Conservation (phyloP, 1,140 invertebrate species). For the Halictus rubicundus region DNA sequence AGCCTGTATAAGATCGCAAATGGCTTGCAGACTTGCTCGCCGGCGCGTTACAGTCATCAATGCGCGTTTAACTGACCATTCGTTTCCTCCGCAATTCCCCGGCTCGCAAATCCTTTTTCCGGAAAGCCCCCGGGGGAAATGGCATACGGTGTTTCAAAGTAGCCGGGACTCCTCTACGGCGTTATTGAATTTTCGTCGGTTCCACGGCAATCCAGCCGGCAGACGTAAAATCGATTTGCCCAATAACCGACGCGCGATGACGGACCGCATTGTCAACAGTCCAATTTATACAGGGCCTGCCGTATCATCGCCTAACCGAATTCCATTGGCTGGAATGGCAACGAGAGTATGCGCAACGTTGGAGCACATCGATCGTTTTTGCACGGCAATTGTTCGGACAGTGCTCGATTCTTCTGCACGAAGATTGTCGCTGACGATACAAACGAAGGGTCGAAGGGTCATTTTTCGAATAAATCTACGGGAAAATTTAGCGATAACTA, state of each 20-base stretch:
- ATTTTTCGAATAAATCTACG: too few relatives aligned
- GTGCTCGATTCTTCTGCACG: too few relatives aligned
- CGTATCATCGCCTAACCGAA: slow-evolving; percentile 40
- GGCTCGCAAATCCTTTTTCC: background rate
- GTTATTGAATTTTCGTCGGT: slow-evolving; percentile 23
- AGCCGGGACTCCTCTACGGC: too few relatives aligned
- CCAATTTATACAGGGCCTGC: slow-evolving; percentile 32
- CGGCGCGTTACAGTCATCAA: background rate
- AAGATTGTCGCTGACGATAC: too few relatives aligned
- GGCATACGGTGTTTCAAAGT: background rate
- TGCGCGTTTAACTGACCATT: background rate
- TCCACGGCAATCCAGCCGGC: background rate
- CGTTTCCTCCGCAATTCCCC: background rate
- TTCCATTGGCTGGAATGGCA: slow-evolving; percentile 31
- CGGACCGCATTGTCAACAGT: slow-evolving; percentile 41
- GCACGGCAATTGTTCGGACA: background rate
- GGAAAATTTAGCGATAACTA: too few relatives aligned
- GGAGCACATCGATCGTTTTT: background rate
- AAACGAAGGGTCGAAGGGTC: too few relatives aligned
- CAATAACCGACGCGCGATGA: slow-evolving; percentile 28
- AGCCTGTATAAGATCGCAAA: background rate
- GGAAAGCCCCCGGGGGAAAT: background rate
- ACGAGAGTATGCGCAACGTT: slow-evolving; percentile 27
- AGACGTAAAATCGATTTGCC: slow-evolving; percentile 38
- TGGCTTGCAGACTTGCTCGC: background rate